These are phyloP conservation scores for Spinus olivaceus DNA, from an alignment of 2,797 vertebrate genomes.

Conservation along the genomic window DNA sequence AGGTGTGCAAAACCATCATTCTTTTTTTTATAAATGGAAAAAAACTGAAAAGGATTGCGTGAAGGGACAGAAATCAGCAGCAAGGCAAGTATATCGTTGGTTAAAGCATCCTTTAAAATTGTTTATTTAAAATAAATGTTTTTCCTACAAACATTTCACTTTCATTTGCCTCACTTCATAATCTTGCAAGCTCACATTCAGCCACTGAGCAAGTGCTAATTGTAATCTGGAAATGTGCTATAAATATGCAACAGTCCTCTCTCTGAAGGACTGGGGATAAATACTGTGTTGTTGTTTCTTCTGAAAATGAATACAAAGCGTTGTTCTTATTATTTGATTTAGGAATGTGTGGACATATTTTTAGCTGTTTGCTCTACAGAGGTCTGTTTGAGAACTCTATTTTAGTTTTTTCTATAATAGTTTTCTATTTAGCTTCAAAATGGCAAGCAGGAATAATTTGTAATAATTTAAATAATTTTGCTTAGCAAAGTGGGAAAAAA, in stretches of 20 bases:
- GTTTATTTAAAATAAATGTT: neutral
- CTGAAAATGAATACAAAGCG: neutral
- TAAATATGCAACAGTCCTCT: conserved; percentile 9
- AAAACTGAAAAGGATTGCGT: neutral
- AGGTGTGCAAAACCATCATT: neutral
- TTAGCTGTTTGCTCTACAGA: neutral
- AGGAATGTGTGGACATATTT: neutral
- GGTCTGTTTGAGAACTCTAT: neutral
- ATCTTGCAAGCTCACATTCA: neutral
- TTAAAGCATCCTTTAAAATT: neutral
- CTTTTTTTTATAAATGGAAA: neutral
- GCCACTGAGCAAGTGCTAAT: neutral
- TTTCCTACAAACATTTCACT: neutral
- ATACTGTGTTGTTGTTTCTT: neutral
- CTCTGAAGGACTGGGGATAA: neutral
- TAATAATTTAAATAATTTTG: too few species aligned
- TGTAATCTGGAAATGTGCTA: neutral
- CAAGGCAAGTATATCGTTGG: neutral
- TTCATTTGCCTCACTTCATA: neutral
- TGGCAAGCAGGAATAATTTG: neutral
- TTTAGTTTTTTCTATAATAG: neutral
- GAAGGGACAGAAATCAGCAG: neutral
- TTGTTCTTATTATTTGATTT: neutral
- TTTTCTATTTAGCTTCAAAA: neutral
- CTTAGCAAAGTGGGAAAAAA: neutral